Base-by-base conservation (phyloP, 2,113 vertebrate species). In the Rhipidura dahli region DNA sequence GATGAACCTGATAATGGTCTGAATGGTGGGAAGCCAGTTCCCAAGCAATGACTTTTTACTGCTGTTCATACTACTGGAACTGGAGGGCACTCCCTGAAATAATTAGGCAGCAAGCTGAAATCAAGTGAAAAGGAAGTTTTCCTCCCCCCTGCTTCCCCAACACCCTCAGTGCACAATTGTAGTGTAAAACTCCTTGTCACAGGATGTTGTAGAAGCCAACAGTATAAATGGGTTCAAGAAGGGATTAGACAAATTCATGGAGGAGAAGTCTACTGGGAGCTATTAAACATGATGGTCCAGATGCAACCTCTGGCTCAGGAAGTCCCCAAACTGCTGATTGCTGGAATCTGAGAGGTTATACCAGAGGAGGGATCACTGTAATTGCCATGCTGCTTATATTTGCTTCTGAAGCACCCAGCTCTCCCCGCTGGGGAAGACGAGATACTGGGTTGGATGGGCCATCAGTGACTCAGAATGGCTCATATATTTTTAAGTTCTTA, bases 261-360 rank as follows among this genome's bases (percentile, higher is more conserved):
- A 78, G 83, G 64, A 95, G 84, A 83, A 77, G 16, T 56, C 90
- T 90, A 28, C 50, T 44, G 94, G 86, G 96, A 86, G 72, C 94
- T 94, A 81, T 96, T 93, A 96, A 94, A 70, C 68, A 39, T 3
- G 33, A 93, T 69, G 79, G 83, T 81, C 92, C 95, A 95, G 96
- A 94, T 97, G 95, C 96, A 96, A 90, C 94, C 94, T 95, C 92
- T 95, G 96, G 83, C 96, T 96, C 86, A 77, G 94, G 86, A 95
- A 95, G 92, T 93, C 83, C 83, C 79, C 20, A 73, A 47, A 73
- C 75, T 95, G 90, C 88, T 88, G 90, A 92, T 83, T 95, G 86
- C 76, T 95, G 94, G 89, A 95, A 92, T 93, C 86, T 37, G 86
- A 92, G 89, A 86, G 90, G 83, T 92, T 95, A 65, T 93, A 90